These are phyloP conservation scores for Teleopsis dalmanni DNA, from an alignment of 1,140 invertebrate genomes.

Conservation along the genomic window DNA sequence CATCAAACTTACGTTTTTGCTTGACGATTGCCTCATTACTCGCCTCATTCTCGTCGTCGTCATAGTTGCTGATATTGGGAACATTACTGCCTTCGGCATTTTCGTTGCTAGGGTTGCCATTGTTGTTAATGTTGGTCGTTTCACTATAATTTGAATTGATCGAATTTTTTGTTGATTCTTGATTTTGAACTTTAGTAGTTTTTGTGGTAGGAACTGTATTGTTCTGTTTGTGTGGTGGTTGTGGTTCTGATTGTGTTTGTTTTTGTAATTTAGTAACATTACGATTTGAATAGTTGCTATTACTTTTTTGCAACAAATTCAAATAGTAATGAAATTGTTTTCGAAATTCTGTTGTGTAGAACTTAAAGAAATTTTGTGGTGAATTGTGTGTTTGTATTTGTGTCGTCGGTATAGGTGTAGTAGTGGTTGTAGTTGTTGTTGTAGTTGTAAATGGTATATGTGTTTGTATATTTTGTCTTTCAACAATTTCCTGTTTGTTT, in stretches of 20 bases:
- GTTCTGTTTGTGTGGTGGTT: too few species aligned
- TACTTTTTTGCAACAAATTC: constrained; percentile 29
- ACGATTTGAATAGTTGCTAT: too few species aligned
- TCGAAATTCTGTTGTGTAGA: constrained; percentile 36
- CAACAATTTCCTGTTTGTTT: constrained; percentile 2
- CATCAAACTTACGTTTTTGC: constrained; percentile 42
- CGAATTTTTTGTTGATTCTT: constrained; percentile 10
- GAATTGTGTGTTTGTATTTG: constrained; percentile 17
- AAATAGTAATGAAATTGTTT: constrained; percentile 42
- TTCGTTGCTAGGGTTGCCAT: background rate
- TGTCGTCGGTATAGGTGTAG: constrained; percentile 21
- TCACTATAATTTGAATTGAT: constrained; percentile 41
- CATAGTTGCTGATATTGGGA: constrained; percentile 12
- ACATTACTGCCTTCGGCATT: constrained; percentile 23
- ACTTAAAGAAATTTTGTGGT: constrained; percentile 31
- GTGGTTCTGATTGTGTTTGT: too few species aligned
- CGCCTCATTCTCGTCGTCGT: constrained; percentile 31
- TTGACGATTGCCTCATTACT: constrained; percentile 43
- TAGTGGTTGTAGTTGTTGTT: constrained; percentile 22
- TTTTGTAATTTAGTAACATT: too few species aligned
- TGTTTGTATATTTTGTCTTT: constrained; percentile 3
- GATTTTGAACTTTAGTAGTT: background rate
- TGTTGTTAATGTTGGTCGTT: constrained; percentile 21
- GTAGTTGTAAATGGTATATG: constrained; percentile 12
- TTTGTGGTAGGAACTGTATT: background rate